Percentiles rank a stretch among this genome's conserved stretches.
Conservation (phyloP, 2,888 invertebrate genomes). For the Liodrosophila aerea region DNA sequence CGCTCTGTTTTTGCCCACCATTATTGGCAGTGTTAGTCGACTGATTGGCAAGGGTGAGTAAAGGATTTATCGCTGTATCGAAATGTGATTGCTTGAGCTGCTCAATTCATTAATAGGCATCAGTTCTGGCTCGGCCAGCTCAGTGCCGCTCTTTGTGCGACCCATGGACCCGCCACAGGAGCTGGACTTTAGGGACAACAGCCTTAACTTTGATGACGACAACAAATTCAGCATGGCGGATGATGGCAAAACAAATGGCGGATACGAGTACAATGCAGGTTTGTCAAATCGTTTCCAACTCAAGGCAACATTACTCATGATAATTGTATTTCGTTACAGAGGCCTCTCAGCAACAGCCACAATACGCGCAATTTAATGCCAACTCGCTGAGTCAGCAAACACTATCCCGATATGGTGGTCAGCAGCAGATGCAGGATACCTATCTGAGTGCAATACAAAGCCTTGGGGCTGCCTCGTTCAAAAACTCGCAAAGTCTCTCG, state of each 20-base stretch:
- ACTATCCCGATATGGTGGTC: slow-evolving; percentile 84
- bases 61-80: neutral
- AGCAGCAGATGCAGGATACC: slow-evolving; percentile 85
- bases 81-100: neutral
- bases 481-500: slow-evolving; percentile 73
- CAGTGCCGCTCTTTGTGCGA: slow-evolving; percentile 80
- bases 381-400: slow-evolving; percentile 70
- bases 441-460: slow-evolving; percentile 84
- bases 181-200: slow-evolving; percentile 89
- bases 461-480: slow-evolving; percentile 77
- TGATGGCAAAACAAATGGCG: slow-evolving; percentile 55
- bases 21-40: slow-evolving; percentile 91
- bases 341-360: slow-evolving; percentile 83
- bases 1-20: slow-evolving; percentile 92
- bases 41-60: slow-evolving; percentile 90
- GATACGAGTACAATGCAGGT: slow-evolving; percentile 80
- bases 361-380: slow-evolving; percentile 74
- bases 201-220: slow-evolving; percentile 84
- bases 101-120: slow-evolving; percentile 72
- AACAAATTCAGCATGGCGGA: slow-evolving; percentile 62
- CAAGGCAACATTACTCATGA: neutral
- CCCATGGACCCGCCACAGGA: slow-evolving; percentile 85
- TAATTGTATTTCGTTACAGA: slow-evolving; percentile 77
- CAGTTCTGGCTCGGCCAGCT: slow-evolving; percentile 79
- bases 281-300: slow-evolving; percentile 7